phyloP scores from a whole-genome alignment of 2,113 vertebrate genomes.

The Phocoena sinus region DNA sequence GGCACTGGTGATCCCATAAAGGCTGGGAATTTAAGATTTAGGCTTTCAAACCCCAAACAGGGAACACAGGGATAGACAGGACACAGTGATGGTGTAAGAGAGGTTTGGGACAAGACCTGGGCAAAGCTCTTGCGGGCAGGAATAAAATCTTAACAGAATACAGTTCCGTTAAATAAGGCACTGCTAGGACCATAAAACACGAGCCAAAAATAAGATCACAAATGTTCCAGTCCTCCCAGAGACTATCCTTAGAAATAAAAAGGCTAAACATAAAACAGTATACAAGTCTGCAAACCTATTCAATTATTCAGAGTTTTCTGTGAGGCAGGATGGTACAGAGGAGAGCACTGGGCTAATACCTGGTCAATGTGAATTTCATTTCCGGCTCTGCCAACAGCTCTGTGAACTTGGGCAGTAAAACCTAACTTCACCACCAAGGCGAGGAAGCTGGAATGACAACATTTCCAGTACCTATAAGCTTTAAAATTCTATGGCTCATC shows the following conservation, averaged over 20 bases:
- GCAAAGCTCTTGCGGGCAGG: background rate
- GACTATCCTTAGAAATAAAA: conserved; percentile 67
- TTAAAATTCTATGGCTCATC: conserved; percentile 36
- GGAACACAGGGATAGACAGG: background rate
- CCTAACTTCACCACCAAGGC: background rate
- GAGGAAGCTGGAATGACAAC: background rate
- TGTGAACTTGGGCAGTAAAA: background rate
- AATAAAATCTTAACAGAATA: conserved; percentile 28
- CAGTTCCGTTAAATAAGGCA: conserved; percentile 20
- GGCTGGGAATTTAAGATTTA: background rate
- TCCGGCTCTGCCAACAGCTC: background rate
- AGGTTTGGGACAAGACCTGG: background rate
- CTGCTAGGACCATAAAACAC: conserved; percentile 24
- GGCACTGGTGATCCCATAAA: background rate
- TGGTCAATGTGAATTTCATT: background rate
- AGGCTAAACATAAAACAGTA: conserved; percentile 47
- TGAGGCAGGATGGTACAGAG: background rate
- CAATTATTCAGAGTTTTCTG: conserved; percentile 44
- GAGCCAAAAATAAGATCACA: conserved; percentile 70
- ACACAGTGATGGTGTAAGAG: background rate
- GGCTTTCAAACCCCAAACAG: background rate
- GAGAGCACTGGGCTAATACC: background rate
- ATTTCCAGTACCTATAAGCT: background rate
- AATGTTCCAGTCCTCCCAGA: conserved; percentile 53
- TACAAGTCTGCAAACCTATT: conserved; percentile 48